A percentile compares a stretch with the other conserved stretches of the same genome.
phyloP scores from a whole-genome alignment of 2,797 vertebrate genomes.

The Chiloscyllium punctatum region DNA sequence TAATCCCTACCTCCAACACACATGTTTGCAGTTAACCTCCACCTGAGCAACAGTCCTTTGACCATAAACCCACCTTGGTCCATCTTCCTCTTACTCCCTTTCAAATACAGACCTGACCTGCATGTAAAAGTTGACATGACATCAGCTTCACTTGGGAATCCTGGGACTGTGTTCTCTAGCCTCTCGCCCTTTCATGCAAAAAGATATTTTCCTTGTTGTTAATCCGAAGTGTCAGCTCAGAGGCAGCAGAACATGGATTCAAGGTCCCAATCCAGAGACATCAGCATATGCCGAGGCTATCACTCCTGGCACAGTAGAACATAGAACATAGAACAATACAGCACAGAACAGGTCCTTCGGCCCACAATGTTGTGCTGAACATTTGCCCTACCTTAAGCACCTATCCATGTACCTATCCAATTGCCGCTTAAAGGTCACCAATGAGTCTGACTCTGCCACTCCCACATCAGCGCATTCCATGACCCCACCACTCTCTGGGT shows the following conservation, averaged over 20 bases:
- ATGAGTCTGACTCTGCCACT: no score
- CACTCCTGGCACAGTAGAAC: not conserved
- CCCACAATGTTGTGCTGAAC: no score
- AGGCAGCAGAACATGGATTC: not conserved
- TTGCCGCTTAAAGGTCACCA: no score
- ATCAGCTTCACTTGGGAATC: not conserved
- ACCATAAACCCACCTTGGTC: not conserved
- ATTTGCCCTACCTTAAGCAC: no score
- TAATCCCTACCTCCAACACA: not conserved
- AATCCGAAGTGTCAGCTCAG: not conserved
- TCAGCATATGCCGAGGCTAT: not conserved
- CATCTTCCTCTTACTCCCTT: not conserved
- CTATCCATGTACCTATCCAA: no score
- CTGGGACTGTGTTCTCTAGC: not conserved
- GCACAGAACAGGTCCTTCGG: no score
- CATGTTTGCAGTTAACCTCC: not conserved
- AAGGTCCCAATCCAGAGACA: not conserved
- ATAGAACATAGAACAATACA: no score
- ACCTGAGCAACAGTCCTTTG: not conserved
- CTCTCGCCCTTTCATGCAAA: not conserved
- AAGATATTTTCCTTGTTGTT: not conserved
- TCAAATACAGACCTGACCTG: not conserved
- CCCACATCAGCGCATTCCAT: no score
- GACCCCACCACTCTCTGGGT: no score
- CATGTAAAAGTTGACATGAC: not conserved